Percentiles rank a stretch among this genome's conserved stretches.
phyloP scores from a whole-genome alignment of 2,113 vertebrate species.

The Proteles cristata region DNA sequence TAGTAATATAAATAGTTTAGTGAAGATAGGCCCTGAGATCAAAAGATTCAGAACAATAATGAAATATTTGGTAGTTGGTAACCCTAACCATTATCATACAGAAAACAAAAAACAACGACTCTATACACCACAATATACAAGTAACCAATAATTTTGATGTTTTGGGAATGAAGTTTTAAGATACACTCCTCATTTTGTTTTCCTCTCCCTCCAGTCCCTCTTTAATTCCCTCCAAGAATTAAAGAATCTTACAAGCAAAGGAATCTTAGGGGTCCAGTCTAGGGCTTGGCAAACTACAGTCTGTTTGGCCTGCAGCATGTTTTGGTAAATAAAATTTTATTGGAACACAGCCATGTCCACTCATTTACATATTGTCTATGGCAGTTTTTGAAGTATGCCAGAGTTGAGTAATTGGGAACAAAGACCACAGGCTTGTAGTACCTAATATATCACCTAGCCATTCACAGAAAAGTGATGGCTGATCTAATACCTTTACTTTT shows the following conservation, averaged over 20 bases:
- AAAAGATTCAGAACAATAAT: background rate
- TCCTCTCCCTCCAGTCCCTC: constrained; percentile 28
- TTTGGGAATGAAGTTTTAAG: constrained; percentile 29
- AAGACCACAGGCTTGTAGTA: background rate
- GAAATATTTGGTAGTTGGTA: background rate
- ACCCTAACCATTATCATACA: background rate
- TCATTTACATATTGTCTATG: background rate
- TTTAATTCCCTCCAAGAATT: too few species aligned
- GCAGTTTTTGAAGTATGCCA: background rate
- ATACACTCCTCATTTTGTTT: background rate
- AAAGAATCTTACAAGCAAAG: constrained; percentile 36
- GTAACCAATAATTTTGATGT: background rate
- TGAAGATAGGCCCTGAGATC: background rate
- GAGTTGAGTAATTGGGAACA: background rate
- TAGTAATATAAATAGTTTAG: constrained; percentile 65
- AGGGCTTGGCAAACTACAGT: background rate
- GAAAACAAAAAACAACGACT: background rate
- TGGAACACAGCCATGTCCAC: background rate
- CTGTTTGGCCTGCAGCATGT: background rate
- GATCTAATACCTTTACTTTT: background rate
- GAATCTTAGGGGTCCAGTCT: background rate
- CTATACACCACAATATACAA: background rate
- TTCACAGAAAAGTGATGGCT: background rate
- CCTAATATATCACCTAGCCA: constrained; percentile 9
- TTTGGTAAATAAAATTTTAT: constrained; percentile 26